Conservation (phyloP, 2,113 vertebrate genomes). For the Elephantulus edwardii region DNA sequence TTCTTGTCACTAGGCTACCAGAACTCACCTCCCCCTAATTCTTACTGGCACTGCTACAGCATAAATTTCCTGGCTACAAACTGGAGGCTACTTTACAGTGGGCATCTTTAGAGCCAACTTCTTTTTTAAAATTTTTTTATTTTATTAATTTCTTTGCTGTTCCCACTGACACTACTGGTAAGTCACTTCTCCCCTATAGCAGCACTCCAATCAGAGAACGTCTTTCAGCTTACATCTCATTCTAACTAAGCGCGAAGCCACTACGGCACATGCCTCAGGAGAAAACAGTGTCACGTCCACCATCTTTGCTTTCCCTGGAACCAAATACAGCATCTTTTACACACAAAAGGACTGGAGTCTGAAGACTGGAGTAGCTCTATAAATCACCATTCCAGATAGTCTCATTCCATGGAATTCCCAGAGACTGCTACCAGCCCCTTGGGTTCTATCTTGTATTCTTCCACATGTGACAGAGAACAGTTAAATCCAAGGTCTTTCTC, state of each 20-base stretch:
- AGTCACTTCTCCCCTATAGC: background rate
- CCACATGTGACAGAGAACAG: background rate
- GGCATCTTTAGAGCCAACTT: background rate
- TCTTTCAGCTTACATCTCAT: background rate
- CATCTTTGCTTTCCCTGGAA: background rate
- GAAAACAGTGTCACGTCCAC: background rate
- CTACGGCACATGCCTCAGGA: no score
- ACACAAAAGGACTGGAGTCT: background rate
- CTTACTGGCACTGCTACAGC: background rate
- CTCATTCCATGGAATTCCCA: background rate
- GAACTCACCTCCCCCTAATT: no score
- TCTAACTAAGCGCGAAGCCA: background rate
- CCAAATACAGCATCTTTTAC: background rate
- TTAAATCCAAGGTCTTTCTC: background rate
- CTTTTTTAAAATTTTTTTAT: no score
- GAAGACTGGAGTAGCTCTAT: background rate
- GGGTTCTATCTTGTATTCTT: background rate
- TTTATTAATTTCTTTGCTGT: background rate
- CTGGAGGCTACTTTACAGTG: background rate
- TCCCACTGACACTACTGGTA: background rate
- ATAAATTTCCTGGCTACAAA: conserved; percentile 20
- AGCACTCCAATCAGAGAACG: background rate
- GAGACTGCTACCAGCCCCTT: background rate
- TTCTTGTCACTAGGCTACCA: no score
- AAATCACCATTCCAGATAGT: background rate